Conservation (phyloP, 2,113 vertebrate species). For the Elgaria multicarinata region DNA sequence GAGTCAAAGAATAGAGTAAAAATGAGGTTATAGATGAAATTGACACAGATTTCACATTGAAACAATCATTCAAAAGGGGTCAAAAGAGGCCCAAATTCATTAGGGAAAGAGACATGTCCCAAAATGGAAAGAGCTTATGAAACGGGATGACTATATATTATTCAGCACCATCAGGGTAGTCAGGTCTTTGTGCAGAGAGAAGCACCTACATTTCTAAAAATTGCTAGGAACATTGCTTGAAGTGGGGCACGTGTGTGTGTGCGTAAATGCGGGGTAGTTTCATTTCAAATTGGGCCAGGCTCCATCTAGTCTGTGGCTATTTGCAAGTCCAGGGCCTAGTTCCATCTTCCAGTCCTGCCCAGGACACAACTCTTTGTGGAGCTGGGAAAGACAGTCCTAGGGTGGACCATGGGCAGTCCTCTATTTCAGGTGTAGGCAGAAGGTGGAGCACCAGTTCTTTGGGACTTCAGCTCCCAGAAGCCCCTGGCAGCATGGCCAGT, state of each 20-base stretch:
- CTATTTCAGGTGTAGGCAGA: too few species aligned
- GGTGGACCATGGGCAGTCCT: too few species aligned
- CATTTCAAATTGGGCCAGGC: background rate
- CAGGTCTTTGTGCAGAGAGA: background rate
- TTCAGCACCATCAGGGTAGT: background rate
- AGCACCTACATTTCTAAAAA: background rate
- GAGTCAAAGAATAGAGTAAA: background rate
- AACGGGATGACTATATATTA: background rate
- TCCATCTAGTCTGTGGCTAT: background rate
- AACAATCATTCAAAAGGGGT: background rate
- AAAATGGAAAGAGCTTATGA: background rate
- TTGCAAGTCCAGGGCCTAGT: too few species aligned
- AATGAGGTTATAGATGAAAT: background rate
- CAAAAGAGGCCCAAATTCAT: background rate
- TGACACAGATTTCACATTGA: conserved; percentile 17
- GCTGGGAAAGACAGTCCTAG: too few species aligned
- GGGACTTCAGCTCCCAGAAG: too few species aligned
- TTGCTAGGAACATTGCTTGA: background rate
- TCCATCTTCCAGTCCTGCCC: too few species aligned
- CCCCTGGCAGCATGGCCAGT: too few species aligned
- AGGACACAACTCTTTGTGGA: too few species aligned
- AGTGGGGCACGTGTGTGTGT: background rate
- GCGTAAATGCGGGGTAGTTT: background rate
- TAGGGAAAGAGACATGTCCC: background rate
- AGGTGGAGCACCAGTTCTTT: too few species aligned